Base-by-base conservation (phyloP, 2,888 invertebrate species). In the Calameuta idolon region DNA sequence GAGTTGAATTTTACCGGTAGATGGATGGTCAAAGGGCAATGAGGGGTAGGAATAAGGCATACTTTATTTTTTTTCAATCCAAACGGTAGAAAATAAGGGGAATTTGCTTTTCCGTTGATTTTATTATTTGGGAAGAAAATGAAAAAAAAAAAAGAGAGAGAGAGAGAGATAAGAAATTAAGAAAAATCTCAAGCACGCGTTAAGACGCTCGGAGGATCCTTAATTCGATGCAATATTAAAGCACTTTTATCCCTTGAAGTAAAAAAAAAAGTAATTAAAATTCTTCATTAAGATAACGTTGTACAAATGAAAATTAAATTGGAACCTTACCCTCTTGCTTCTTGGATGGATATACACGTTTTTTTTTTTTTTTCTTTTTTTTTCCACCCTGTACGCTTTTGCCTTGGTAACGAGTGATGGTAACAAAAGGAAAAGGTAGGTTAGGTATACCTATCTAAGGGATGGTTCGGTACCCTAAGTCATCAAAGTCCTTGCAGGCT, bases 251-350 rank as follows among this genome's bases (percentile, higher is more conserved):
- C 5, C 40, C 15, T 69, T 69, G n/a, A 33, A 33, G 69, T 15
- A 2, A 69, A 33, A 33, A n/a, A 75, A 73, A 78, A 82, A 82
- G 83, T 85, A 88, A 89, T 90, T 88, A 89, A 88, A 87, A 87
- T 86, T 85, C 85, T 85, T 85, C 85, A 82, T 85, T 81, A 83
- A 86, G 86, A 85, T 85, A 86, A 86, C 86, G 80, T 81, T 78
- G 85, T 84, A 86, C 86, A 87, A 89, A 90, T 89, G 86, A 88
- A 88, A 88, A 86, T 84, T 82, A 84, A 83, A 82, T 82, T 82
- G 76, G 75, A 75, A 73, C 35, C 73, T 40, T 40, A 40, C 40
- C 40, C 40, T 40, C 40, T 40, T 40, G 40, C 40, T 15, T 40
- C 40, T 40, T 15, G 15, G 40, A 40, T 40, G 40, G 40, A 40